Evolutionary conservation across 1,140 invertebrate genomes (phyloP), one percentile per base, ranked within the genome.

Genomic region (Procambarus virginalis): DNA sequence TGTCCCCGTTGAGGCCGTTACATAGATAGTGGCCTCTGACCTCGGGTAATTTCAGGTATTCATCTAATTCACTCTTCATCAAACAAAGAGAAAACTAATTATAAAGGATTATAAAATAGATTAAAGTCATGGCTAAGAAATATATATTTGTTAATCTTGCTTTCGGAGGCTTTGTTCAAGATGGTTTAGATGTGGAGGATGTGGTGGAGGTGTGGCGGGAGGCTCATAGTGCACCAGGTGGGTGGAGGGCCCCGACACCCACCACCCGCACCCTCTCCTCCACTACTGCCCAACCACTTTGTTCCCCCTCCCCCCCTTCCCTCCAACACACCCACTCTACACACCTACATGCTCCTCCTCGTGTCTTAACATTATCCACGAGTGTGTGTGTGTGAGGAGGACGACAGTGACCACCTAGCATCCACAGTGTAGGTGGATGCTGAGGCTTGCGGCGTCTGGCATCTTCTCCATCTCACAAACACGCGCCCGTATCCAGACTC

Each of bases 351-450:
- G 20, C 64, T 68, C 12, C 12, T 17, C 20, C 10, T 68, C 4
- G 1, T 34, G 34, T 34, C 34, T 34, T 34, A 34, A 34, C 34
- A 34, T 34, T 34, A 34, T 2, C 6, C 55, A 58, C 55, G 55
- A 58, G 6, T 58, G 12, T 58, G 55, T 58, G 6, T 58, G 55
- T 9, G 0, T 9, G 22, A 9, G 17, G 51, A 49, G 73, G 75
- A 86, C 73, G 75, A 86, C 73, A 78, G 64, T 45, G 84, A 86
- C 73, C 84, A 86, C 49, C 75, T 73, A 77, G 70, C 75, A 76
- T 78, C 84, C 46, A n/a, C 45, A 12, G 6, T 58, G 2, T 34
- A 73, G n/a, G 10, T 60, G 46, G 45, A 68, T 68, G 22, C 55
- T 68, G 80, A 45, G 55, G 9, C 80, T 68, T 20, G 51, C 22